These are phyloP conservation scores for Alosa alosa DNA, from an alignment of 2,113 vertebrate genomes.

Conservation along the genomic window DNA sequence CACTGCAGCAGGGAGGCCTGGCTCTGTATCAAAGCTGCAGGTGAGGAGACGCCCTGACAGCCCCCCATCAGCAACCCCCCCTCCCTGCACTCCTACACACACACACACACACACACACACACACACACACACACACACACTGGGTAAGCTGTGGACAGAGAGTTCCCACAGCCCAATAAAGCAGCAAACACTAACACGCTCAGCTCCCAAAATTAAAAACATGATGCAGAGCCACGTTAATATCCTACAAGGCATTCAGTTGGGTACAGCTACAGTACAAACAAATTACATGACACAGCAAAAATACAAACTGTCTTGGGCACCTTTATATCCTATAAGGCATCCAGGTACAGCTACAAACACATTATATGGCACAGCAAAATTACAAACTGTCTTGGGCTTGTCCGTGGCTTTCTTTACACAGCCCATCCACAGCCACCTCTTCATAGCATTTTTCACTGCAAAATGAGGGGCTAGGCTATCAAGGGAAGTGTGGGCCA, in stretches of 20 bases:
- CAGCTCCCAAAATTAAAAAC: background rate
- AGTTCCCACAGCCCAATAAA: background rate
- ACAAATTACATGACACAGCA: background rate
- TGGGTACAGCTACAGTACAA: background rate
- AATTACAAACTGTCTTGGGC: background rate
- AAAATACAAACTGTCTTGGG: background rate
- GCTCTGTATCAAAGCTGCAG: conserved; percentile 33
- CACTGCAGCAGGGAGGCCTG: conserved; percentile 31
- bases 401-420: background rate
- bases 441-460: background rate
- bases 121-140: background rate
- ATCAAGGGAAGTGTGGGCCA: background rate
- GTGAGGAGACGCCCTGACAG: background rate
- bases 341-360: background rate
- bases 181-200: background rate
- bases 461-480: background rate
- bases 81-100: background rate
- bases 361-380: background rate
- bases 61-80: background rate
- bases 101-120: background rate
- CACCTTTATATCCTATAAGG: background rate
- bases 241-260: background rate
- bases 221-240: background rate
- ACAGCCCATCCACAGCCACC: background rate
- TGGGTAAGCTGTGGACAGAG: background rate